Base-by-base conservation (phyloP, 2,888 invertebrate genomes). In the Ectropis crepuscularia region DNA sequence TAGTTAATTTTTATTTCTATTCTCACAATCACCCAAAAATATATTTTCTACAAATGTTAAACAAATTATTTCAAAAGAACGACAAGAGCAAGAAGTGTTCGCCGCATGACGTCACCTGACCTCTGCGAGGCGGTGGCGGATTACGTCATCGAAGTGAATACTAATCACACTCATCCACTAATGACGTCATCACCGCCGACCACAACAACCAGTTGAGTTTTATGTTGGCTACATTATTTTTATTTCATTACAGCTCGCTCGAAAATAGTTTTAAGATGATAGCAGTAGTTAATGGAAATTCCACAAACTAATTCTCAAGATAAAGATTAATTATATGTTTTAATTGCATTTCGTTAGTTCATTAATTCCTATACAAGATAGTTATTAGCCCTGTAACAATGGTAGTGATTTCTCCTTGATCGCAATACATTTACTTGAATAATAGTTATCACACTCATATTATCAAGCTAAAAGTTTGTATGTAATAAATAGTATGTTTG, bases 81-180 rank as follows among this genome's bases (percentile, higher is more conserved):
- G 57, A 46, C 58, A 39, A 49, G 47, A 47, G 16, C 51, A 66
- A 63, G 46, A 66, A 53, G 60, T 58, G 49, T 65, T 68, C 63
- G 66, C 61, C 62, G 70, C 57, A 86, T 90, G 86, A 85, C 90
- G 89, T 90, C 90, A 90, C 77, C 80, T 61, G 69, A 76, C 76
- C 81, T 79, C 78, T 78, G 77, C 76, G 79, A 78, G 74, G 75
- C 74, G 64, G 75, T 79, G 74, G 75, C 74, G 64, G 75, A 80
- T 90, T 88, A 89, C 90, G 90, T 91, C 90, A 91, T 79, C 83
- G 75, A 67, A 63, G 72, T 64, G 78, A 83, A 85, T 85, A 81
- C 74, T 79, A 85, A 83, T 79, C 76, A 78, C 75, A 76, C 75
- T 71, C 74, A 69, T 74, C 67, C 67, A 64, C 70, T 67, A 72